Evolutionary conservation across 2,888 invertebrate genomes (phyloP).

Genomic region (Plebejus argus): DNA sequence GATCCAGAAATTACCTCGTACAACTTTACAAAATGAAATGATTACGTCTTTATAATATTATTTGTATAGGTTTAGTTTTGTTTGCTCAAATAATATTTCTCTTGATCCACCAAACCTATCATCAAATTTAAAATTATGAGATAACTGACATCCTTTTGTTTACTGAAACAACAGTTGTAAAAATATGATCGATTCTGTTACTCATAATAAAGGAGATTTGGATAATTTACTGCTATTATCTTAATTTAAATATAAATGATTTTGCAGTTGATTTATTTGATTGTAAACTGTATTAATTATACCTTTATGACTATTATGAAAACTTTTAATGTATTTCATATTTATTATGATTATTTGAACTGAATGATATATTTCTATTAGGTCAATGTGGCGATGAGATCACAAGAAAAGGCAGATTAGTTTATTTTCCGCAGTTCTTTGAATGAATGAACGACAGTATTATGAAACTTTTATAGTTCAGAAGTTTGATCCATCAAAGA

Average conservation of each 20-base stretch:
- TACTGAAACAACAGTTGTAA: conserved; percentile 2
- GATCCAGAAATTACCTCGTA: no score
- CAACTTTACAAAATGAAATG: no score
- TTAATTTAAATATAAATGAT: conserved; percentile 24
- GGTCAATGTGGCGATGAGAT: not conserved
- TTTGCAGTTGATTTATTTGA: conserved; percentile 8
- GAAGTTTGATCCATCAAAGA: conserved; percentile 8
- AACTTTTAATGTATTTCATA: conserved; percentile 11
- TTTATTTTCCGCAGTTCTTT: conserved; percentile 19
- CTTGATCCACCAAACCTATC: not conserved
- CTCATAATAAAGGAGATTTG: not conserved
- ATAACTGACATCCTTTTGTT: not conserved
- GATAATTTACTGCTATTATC: conserved; percentile 18
- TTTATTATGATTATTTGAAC: not conserved
- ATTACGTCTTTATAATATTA: no score
- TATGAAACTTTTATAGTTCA: conserved; percentile 8
- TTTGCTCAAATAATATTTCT: not conserved
- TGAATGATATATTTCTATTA: not conserved
- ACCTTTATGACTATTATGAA: conserved; percentile 9
- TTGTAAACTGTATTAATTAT: not conserved
- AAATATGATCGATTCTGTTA: not conserved
- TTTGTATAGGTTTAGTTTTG: not conserved
- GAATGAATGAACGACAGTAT: conserved; percentile 4
- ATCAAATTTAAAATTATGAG: not conserved
- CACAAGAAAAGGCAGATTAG: not conserved